Percentiles rank a stretch among this genome's conserved stretches.
Conservation (phyloP, 2,113 vertebrate species). For the Telmatochromis sp. region DNA sequence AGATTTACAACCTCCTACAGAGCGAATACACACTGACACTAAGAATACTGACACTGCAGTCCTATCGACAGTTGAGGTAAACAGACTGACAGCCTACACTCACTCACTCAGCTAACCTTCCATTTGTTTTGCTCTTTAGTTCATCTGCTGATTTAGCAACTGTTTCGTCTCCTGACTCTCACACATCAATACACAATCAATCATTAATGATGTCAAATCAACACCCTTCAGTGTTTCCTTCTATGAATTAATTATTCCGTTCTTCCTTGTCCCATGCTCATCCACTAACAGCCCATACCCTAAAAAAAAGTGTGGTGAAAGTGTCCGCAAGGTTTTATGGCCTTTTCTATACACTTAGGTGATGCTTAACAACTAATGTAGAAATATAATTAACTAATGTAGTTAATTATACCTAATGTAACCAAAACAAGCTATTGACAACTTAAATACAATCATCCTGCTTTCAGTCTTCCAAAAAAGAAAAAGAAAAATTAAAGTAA, state of each 20-base stretch:
- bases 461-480: background rate
- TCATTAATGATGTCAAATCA: background rate
- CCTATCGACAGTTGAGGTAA: background rate
- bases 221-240: background rate
- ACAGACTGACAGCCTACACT: background rate
- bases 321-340: background rate
- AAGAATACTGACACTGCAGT: background rate
- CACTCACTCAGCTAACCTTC: background rate
- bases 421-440: background rate
- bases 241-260: background rate
- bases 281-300: background rate
- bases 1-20: background rate
- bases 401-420: background rate
- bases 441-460: background rate
- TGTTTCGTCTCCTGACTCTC: background rate
- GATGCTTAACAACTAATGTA: background rate
- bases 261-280: background rate
- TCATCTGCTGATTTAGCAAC: background rate
- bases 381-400: background rate
- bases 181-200: background rate
- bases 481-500: background rate
- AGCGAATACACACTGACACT: background rate
- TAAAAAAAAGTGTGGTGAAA: background rate
- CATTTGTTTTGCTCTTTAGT: background rate
- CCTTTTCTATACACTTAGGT: background rate